Conservation (phyloP, 2,888 invertebrate genomes). For the Aelia acuminata region DNA sequence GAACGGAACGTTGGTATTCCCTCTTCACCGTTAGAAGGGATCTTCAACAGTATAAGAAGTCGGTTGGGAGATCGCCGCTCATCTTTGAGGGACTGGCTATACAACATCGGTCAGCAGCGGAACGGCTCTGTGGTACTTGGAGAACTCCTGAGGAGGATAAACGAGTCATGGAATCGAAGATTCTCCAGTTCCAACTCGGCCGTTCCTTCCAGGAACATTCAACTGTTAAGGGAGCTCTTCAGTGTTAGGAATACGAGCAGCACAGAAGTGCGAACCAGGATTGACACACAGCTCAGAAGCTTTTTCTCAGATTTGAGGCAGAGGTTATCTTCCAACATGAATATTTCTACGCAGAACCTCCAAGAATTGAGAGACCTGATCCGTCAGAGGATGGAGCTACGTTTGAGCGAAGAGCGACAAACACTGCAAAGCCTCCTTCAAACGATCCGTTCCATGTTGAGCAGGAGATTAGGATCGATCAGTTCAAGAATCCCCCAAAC, state of each 20-base stretch:
- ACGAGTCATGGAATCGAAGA: neutral
- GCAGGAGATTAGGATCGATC: neutral
- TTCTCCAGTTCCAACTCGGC: neutral
- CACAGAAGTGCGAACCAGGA: neutral
- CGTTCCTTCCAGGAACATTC: neutral
- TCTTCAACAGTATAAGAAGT: neutral
- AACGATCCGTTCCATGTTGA: neutral
- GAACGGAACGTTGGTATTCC: neutral
- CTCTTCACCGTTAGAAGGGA: neutral
- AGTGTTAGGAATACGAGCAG: neutral
- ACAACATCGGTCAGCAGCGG: neutral
- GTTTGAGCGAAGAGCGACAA: neutral
- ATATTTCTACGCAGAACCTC: neutral
- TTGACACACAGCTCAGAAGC: neutral
- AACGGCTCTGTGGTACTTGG: neutral
- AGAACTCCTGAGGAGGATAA: neutral
- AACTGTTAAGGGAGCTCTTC: neutral
- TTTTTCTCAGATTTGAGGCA: neutral
- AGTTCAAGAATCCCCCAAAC: neutral
- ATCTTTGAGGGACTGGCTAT: neutral
- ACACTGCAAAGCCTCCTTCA: neutral
- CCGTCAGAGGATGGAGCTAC: neutral
- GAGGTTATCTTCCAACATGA: neutral
- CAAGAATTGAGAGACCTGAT: neutral
- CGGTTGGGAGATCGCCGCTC: neutral